These are phyloP conservation scores for Iguana delicatissima DNA, from an alignment of 2,797 vertebrate species.

Conservation along the genomic window DNA sequence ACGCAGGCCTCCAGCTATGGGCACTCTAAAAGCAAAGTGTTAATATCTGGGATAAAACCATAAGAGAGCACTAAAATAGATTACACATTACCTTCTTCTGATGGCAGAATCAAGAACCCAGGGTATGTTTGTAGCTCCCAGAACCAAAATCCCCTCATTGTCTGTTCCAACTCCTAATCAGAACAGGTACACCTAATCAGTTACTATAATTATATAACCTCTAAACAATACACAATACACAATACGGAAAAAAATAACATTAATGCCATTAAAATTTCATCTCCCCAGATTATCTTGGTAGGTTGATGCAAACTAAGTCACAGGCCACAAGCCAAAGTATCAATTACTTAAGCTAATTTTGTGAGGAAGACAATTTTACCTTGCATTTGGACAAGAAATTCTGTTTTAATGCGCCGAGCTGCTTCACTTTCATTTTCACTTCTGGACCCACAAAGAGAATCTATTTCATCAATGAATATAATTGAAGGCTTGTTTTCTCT, in stretches of 20 bases:
- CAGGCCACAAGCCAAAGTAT: not conserved
- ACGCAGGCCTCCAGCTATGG: not conserved
- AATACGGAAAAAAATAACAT: not conserved
- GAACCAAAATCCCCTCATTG: constrained; percentile 97
- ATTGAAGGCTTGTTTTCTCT: constrained; percentile 97
- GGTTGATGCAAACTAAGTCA: not conserved
- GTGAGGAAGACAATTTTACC: constrained; percentile 78
- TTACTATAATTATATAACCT: not conserved
- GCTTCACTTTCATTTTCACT: constrained; percentile 99
- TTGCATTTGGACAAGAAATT: constrained; percentile 99
- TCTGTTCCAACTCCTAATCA: constrained; percentile 92
- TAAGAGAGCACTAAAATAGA: not conserved
- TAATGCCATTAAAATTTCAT: constrained; percentile 19
- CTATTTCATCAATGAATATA: constrained; percentile 98
- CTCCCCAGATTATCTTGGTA: not conserved
- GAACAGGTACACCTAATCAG: constrained; percentile 40
- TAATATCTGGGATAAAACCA: not conserved
- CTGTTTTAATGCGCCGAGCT: constrained; percentile 96
- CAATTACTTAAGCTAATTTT: not conserved
- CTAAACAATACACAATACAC: not conserved
- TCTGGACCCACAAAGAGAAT: constrained; percentile 95
- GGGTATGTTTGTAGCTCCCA: constrained; percentile 99
- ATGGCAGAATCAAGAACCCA: constrained; percentile 99
- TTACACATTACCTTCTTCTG: constrained; percentile 88
- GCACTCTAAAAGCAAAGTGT: not conserved